A percentile compares a stretch with the other conserved stretches of the same genome.
Evolutionary conservation across 2,888 invertebrate genomes (phyloP).

Genomic region (Hanleya hanleyi): DNA sequence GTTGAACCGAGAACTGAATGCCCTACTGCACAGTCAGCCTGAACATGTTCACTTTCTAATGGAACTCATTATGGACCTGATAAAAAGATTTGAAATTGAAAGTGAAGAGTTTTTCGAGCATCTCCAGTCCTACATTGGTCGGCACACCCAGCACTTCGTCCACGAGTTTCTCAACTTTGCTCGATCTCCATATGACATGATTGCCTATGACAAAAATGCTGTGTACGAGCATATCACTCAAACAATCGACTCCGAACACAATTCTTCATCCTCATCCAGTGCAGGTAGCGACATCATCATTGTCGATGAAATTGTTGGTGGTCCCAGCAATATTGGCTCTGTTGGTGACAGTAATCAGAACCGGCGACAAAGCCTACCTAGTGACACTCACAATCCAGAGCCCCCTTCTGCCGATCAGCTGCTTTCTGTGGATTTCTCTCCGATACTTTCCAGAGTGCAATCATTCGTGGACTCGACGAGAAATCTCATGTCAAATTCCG

Average conservation of each 20-base stretch:
- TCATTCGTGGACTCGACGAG: too few relatives aligned
- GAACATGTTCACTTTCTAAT: slow-evolving; percentile 77
- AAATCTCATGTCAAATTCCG: slow-evolving; percentile 33
- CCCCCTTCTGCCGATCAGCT: slow-evolving; percentile 28
- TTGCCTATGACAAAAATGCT: slow-evolving; percentile 77
- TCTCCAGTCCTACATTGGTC: slow-evolving; percentile 81
- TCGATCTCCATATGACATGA: slow-evolving; percentile 88
- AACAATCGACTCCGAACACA: slow-evolving; percentile 38
- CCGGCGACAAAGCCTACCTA: not conserved
- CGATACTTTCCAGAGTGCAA: too few relatives aligned
- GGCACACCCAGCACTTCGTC: slow-evolving; percentile 87
- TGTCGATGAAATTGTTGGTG: slow-evolving; percentile 23
- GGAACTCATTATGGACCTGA: slow-evolving; percentile 80
- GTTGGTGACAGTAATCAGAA: slow-evolving; percentile 5
- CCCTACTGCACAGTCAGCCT: slow-evolving; percentile 77
- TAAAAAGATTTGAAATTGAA: slow-evolving; percentile 74
- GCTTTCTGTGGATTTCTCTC: slow-evolving; percentile 44
- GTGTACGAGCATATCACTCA: slow-evolving; percentile 58
- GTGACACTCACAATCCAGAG: not conserved
- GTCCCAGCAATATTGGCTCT: slow-evolving; percentile 9
- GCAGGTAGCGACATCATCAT: slow-evolving; percentile 57
- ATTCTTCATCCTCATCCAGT: slow-evolving; percentile 30
- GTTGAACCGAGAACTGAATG: slow-evolving; percentile 89
- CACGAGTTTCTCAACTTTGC: slow-evolving; percentile 93
- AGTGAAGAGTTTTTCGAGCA: slow-evolving; percentile 81